Evolutionary conservation across 2,113 vertebrate genomes (phyloP).

Genomic region (Anhinga rufa): DNA sequence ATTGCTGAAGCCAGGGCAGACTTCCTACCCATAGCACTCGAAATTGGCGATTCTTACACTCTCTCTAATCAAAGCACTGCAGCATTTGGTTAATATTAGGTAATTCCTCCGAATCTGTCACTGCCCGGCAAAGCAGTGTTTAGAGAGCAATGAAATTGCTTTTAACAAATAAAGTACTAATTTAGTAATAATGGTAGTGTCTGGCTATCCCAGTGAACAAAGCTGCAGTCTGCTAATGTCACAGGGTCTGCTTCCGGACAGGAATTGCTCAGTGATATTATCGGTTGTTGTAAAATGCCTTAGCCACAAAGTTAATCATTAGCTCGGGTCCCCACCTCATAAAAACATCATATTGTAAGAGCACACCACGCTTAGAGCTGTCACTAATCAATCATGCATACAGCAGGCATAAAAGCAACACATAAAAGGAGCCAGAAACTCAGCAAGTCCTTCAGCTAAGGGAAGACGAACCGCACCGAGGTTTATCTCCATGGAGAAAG

Average conservation of each 20-base stretch:
- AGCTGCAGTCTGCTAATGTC: neutral
- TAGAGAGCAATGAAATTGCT: neutral
- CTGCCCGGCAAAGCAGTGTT: neutral
- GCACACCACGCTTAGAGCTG: neutral
- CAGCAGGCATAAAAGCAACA: neutral
- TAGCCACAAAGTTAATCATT: constrained; percentile 59
- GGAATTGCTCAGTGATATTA: neutral
- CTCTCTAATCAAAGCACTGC: neutral
- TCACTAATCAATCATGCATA: neutral
- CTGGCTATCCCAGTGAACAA: neutral
- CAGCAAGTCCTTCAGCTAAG: neutral
- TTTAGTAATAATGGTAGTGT: neutral
- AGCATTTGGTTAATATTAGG: neutral
- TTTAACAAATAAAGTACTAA: neutral
- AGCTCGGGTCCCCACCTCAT: constrained; percentile 21
- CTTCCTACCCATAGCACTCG: neutral
- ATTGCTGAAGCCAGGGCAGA: neutral
- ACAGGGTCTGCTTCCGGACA: neutral
- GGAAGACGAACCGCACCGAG: neutral
- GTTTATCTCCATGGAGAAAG: constrained; percentile 21
- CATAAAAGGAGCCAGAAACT: neutral
- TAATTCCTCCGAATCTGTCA: neutral
- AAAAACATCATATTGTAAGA: constrained; percentile 13
- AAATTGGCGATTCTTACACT: neutral
- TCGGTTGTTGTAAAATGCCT: constrained; percentile 54